These are phyloP conservation scores for Nezara viridula DNA, from an alignment of 2,888 invertebrate species.

Conservation along the genomic window DNA sequence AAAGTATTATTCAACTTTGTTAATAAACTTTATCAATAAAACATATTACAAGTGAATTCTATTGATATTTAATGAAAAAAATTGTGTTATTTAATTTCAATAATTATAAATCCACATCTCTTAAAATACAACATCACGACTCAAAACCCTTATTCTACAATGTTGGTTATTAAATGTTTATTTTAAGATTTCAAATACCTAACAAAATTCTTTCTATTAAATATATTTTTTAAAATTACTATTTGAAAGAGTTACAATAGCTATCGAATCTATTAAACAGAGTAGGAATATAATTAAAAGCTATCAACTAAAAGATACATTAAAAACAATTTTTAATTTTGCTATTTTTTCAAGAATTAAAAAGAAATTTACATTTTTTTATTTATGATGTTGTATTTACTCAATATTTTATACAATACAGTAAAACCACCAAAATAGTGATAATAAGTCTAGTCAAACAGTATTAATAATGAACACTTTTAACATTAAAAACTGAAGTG, in stretches of 20 bases:
- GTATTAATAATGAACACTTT: conserved; percentile 21
- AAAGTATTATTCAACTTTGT: not conserved
- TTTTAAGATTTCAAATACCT: not conserved
- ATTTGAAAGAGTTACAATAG: not conserved
- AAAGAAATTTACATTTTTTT: not conserved
- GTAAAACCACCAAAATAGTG: conserved; percentile 22
- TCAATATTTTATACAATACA: not conserved
- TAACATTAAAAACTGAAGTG: conserved; percentile 26
- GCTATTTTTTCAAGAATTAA: not conserved
- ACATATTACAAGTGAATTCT: not conserved
- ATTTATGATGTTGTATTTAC: not conserved
- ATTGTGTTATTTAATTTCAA: not conserved
- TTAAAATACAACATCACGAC: not conserved
- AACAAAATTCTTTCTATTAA: too few relatives aligned
- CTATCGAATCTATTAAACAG: not conserved
- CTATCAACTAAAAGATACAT: not conserved
- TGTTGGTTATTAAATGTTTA: not conserved
- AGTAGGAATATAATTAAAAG: not conserved
- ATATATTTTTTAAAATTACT: not conserved
- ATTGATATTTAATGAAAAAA: not conserved
- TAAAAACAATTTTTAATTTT: not conserved
- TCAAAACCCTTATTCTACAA: not conserved
- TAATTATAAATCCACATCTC: not conserved
- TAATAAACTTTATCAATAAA: not conserved
- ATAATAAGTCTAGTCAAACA: conserved; percentile 42